phyloP scores from a whole-genome alignment of 2,888 invertebrate species.

The Bellardia pandia region DNA sequence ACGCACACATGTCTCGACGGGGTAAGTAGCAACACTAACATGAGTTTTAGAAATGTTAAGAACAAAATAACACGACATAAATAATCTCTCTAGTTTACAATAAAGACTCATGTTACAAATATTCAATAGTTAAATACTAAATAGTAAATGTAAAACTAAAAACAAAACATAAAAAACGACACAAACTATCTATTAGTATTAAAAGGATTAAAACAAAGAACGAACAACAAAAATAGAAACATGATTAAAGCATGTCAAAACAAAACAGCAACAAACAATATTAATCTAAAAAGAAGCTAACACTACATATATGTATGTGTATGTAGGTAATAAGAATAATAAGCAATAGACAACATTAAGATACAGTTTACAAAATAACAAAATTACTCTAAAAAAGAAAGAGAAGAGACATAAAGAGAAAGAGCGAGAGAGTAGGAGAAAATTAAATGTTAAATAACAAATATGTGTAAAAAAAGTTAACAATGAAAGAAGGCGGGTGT shows the following conservation, averaged over 20 bases:
- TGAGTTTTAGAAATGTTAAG: conserved; percentile 66
- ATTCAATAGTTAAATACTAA: conserved; percentile 34
- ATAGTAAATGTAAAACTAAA: conserved; percentile 37
- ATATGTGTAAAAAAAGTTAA: neutral
- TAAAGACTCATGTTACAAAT: conserved; percentile 63
- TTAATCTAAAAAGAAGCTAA: neutral
- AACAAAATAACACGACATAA: conserved; percentile 67
- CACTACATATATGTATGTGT: neutral
- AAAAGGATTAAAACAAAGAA: conserved; percentile 54
- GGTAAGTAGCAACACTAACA: conserved; percentile 29
- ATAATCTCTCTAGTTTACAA: conserved; percentile 67
- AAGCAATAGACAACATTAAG: conserved; percentile 28
- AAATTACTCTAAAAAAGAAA: neutral
- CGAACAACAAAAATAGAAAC: conserved; percentile 43
- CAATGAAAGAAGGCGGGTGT: conserved; percentile 55
- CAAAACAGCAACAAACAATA: conserved; percentile 36
- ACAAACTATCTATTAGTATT: conserved; percentile 54
- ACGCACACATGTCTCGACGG: conserved; percentile 6
- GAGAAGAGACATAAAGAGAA: conserved; percentile 4
- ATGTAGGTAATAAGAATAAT: neutral
- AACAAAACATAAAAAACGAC: conserved; percentile 14
- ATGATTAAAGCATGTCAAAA: conserved; percentile 70
- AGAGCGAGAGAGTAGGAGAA: conserved; percentile 3
- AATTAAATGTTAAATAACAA: neutral
- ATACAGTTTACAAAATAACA: conserved; percentile 32